Evolutionary conservation across 2,113 vertebrate species (phyloP), one percentile per base, ranked within the genome.

Genomic region (Caretta caretta): DNA sequence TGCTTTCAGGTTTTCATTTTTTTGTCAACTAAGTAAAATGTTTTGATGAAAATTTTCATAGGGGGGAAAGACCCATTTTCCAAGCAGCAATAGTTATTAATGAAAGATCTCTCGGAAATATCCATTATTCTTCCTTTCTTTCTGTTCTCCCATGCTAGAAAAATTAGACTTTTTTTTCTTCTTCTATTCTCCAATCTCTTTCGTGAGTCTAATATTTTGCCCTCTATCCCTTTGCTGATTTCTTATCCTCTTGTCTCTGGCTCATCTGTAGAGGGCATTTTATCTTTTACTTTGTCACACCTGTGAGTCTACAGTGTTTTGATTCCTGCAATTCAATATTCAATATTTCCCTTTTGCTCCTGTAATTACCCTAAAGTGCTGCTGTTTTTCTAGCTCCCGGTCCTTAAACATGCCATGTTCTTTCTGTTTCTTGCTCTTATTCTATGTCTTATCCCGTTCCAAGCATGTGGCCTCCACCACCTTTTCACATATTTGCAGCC

Each of bases 331-430:
- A 19, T 35, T 79, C 25, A 49, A 49, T 79, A 79, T 79, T 50
- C 46, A 80, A 13, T 17, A 49, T 50, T 80, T 80, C 14, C 48
- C 29, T 80, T 50, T 59, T 80, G 25, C 46, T 80, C 48, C 29
- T 80, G 27, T 80, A 17, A 80, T 50, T 50, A 16, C 27, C 29
- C 27, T 35, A 31, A 88, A 38, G n/a, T 5, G 8, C 19, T 27
- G 5, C 11, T 62, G n/a, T 31, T 6, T 46, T 3, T 48, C 38
- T 78, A 53, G 5, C 22, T 35, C 59, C 29, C 13, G 2, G 29
- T 50, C 82, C 48, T 88, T 4, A 20, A 1, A 0, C 4, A 27
- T 2, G 38, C 25, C 17, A 27, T 53, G 57, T 51, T 9, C 27
- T 51, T 88, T 56, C 81, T 22, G 19, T 49, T 86, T 65, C 19